Evolutionary conservation across 2,797 vertebrate genomes (phyloP).

Genomic region (Acanthopagrus latus): DNA sequence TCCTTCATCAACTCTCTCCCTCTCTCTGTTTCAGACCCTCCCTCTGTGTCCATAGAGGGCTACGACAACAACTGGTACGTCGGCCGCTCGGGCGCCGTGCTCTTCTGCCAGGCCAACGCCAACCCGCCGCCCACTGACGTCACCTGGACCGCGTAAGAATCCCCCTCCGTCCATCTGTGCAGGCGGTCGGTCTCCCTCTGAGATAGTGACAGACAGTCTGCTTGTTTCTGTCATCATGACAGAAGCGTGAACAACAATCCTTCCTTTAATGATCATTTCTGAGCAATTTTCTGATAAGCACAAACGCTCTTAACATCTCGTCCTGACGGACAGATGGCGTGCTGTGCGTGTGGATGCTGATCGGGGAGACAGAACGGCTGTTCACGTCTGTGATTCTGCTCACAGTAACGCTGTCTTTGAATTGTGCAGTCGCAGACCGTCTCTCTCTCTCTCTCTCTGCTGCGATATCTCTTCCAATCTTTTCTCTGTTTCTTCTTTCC

Average conservation of each 20-base stretch:
- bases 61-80: slow-evolving; percentile 92
- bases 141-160: slow-evolving; percentile 89
- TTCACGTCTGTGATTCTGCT: slow-evolving; percentile 48
- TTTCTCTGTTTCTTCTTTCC: neutral
- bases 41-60: slow-evolving; percentile 87
- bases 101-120: slow-evolving; percentile 83
- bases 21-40: slow-evolving; percentile 80
- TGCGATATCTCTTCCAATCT: neutral
- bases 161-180: neutral
- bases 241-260: neutral
- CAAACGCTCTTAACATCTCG: slow-evolving; percentile 6
- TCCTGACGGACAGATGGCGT: slow-evolving; percentile 65
- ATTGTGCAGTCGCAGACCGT: slow-evolving; percentile 13
- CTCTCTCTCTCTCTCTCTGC: neutral
- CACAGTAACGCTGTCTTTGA: slow-evolving; percentile 44
- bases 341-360: slow-evolving; percentile 41
- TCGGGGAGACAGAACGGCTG: slow-evolving; percentile 42
- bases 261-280: slow-evolving; percentile 18
- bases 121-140: slow-evolving; percentile 85
- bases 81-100: slow-evolving; percentile 82
- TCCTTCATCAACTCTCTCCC: neutral
- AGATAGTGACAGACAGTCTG: neutral
- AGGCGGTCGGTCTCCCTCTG: neutral
- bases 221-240: neutral
- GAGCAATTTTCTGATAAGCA: slow-evolving; percentile 5